These are phyloP conservation scores for Eulemur rubriventer DNA, from an alignment of 2,797 vertebrate species.

Conservation along the genomic window DNA sequence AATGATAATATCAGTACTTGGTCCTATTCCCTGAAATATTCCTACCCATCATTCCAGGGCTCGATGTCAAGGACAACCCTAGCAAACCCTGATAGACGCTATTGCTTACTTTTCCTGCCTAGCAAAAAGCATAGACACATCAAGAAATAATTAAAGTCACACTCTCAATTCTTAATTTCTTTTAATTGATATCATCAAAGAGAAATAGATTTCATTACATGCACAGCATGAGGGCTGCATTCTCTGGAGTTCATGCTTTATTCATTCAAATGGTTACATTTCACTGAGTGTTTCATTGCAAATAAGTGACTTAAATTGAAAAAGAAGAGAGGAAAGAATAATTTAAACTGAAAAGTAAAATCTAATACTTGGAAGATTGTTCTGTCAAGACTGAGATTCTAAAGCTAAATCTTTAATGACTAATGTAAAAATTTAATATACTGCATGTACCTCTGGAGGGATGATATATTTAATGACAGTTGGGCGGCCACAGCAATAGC, in stretches of 20 bases:
- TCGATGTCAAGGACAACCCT: background rate
- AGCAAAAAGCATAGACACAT: conserved; percentile 35
- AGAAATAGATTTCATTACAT: conserved; percentile 81
- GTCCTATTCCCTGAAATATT: background rate
- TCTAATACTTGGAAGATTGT: conserved; percentile 28
- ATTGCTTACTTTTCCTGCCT: background rate
- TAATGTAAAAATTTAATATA: conserved; percentile 55
- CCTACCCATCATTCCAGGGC: background rate
- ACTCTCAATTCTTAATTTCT: conserved; percentile 72
- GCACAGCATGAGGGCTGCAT: conserved; percentile 66
- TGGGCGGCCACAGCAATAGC: background rate
- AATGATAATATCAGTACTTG: background rate
- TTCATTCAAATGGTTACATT: conserved; percentile 66
- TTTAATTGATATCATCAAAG: conserved; percentile 80
- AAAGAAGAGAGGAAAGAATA: conserved; percentile 60
- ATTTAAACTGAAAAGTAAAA: conserved; percentile 71
- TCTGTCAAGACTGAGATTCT: conserved; percentile 40
- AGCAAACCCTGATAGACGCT: background rate
- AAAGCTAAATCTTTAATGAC: conserved; percentile 63
- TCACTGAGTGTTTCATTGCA: conserved; percentile 69
- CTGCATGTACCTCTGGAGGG: background rate
- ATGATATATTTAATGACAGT: conserved; percentile 36
- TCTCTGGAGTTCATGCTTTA: conserved; percentile 64
- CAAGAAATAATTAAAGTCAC: conserved; percentile 76
- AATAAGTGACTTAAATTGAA: conserved; percentile 67